Percentiles rank a stretch among this genome's conserved stretches.
Conservation (phyloP, 2,113 vertebrate species). For the Ornithorhynchus anatinus region DNA sequence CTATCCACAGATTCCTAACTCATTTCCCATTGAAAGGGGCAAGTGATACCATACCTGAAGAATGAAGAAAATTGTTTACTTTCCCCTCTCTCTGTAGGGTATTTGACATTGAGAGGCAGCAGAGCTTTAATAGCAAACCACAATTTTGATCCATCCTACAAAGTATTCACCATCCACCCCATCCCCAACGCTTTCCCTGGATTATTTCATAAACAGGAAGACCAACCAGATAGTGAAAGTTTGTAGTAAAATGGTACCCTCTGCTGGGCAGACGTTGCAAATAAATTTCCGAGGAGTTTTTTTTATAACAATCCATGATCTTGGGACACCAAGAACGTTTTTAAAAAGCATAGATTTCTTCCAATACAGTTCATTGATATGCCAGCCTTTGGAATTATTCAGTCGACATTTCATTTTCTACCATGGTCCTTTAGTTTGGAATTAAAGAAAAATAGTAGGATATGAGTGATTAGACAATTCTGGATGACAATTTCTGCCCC, state of each 20-base stretch:
- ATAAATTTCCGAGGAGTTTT: background rate
- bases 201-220: background rate
- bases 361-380: background rate
- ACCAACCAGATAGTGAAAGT: background rate
- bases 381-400: background rate
- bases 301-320: background rate
- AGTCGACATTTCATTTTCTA: background rate
- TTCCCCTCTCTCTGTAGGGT: too few species aligned
- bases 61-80: too few species aligned
- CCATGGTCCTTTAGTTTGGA: background rate
- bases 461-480: background rate
- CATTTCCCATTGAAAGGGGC: too few species aligned
- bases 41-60: too few species aligned
- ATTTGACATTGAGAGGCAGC: too few species aligned
- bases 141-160: background rate
- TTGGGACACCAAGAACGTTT: background rate
- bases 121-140: background rate
- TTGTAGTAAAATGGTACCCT: constrained; percentile 61
- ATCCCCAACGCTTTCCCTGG: background rate
- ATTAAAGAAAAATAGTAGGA: background rate
- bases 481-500: too few species aligned
- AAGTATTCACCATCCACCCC: background rate
- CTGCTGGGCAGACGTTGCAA: constrained; percentile 53
- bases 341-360: background rate
- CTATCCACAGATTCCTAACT: too few species aligned